Conservation (phyloP, 1,140 invertebrate species). For the Rhopalosiphum padi region DNA sequence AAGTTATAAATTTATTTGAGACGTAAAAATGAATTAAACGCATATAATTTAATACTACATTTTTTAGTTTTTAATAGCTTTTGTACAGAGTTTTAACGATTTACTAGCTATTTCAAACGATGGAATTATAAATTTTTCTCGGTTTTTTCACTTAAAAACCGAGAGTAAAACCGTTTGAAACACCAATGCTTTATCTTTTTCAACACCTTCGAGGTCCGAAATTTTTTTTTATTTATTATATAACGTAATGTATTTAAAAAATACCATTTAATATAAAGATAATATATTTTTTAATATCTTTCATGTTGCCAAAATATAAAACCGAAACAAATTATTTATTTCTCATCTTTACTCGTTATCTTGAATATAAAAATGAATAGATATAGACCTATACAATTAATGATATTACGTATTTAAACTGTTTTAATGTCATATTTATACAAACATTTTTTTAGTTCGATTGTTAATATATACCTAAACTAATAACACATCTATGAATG, state of each 20-base stretch:
- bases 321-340: not conserved
- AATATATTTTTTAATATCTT: not conserved
- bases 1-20: not conserved
- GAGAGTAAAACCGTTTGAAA: not conserved
- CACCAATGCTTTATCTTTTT: constrained; percentile 17
- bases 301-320: not conserved
- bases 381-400: not conserved
- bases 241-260: constrained; percentile 7
- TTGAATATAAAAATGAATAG: not conserved
- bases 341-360: not conserved
- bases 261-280: not conserved
- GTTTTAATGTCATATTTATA: not conserved
- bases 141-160: not conserved
- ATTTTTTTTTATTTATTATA: not conserved
- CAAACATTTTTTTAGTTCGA: not conserved
- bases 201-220: not conserved
- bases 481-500: constrained; percentile 41
- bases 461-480: not conserved
- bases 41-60: not conserved
- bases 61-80: constrained; percentile 19
- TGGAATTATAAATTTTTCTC: not conserved
- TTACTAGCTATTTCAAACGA: constrained; percentile 19
- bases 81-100: not conserved
- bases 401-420: not conserved
- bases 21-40: constrained; percentile 39